These are phyloP conservation scores for Delia radicum DNA, from an alignment of 1,140 invertebrate species.

Conservation along the genomic window DNA sequence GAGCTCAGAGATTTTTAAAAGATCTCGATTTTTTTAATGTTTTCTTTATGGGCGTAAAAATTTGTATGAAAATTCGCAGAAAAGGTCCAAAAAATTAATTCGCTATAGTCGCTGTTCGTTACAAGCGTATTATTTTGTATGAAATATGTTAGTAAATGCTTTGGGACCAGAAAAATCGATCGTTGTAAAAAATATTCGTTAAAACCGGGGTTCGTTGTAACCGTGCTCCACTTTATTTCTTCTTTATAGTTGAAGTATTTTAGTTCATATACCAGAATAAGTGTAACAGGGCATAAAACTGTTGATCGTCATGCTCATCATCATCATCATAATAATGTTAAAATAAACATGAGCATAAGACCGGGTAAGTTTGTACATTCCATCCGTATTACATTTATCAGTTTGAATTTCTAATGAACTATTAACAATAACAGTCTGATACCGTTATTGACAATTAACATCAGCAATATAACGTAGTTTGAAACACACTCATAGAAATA, in stretches of 20 bases:
- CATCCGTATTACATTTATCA: background rate
- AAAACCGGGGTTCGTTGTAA: no score
- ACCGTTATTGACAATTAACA: background rate
- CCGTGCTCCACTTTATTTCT: no score
- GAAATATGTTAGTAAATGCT: no score
- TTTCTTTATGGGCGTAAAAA: no score
- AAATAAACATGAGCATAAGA: background rate
- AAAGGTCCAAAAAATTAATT: no score
- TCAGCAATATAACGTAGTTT: background rate
- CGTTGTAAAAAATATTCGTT: no score
- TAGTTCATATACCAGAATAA: background rate
- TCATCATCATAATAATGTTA: background rate
- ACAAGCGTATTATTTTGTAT: no score
- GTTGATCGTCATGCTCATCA: background rate
- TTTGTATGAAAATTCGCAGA: no score
- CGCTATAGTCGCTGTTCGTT: no score
- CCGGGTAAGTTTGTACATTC: background rate
- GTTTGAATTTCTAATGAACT: constrained; percentile 5
- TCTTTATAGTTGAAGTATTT: background rate
- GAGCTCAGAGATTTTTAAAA: no score
- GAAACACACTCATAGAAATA: background rate
- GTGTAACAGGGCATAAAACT: background rate
- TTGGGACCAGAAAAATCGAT: no score
- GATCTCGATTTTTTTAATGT: no score
- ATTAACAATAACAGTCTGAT: background rate